Evolutionary conservation across 2,797 vertebrate genomes (phyloP), one percentile per base, ranked within the genome.

Genomic region (Phyllotis vaccarum): DNA sequence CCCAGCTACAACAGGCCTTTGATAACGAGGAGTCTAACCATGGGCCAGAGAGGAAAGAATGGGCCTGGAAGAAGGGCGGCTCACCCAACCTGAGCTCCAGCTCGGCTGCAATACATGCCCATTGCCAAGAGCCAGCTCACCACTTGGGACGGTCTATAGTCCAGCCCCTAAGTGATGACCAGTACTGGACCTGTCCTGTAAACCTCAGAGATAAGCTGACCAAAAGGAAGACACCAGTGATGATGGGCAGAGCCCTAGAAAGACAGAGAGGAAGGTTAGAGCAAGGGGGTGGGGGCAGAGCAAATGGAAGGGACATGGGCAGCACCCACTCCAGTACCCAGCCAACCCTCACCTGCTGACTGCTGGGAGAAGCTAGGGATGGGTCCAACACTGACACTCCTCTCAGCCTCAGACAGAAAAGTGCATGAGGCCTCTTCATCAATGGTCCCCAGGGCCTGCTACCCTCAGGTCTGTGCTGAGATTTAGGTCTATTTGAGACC

Each of bases 281-380:
- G 66, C 29, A 17, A 6, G 24, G 43, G 29, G 43, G 6, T 29
- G 34, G 19, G 11, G 46, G 46, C 46, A 56, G 40, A 40, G 34
- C 13, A 14, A 74, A 6, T 9, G 22, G 29, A 8, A 21, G 27
- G 8, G 34, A n/a, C 7, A 1, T 4, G 0, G 6, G 27, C 56
- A 17, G 27, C 2, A 9, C 29, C 56, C 37, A n/a, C 60, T 7
- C n/a, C 27, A 9, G 60, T 29, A n/a, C 12, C 54, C 60, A 3
- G 7, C 7, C 22, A 19, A n/a, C 40, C 49, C 89, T 98, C 97
- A 99, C 99, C 98, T 98, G 98, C 21, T 54, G 97, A 94, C 95
- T 96, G 5, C n/a, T 13, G 9, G 19, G 37, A 62, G 68, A 37
- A n/a, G 22, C 40, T 68, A 8, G 5, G 17, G 34, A 16, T 31